Conservation (phyloP, 2,797 vertebrate genomes). For the Myiotriccus ornatus region DNA sequence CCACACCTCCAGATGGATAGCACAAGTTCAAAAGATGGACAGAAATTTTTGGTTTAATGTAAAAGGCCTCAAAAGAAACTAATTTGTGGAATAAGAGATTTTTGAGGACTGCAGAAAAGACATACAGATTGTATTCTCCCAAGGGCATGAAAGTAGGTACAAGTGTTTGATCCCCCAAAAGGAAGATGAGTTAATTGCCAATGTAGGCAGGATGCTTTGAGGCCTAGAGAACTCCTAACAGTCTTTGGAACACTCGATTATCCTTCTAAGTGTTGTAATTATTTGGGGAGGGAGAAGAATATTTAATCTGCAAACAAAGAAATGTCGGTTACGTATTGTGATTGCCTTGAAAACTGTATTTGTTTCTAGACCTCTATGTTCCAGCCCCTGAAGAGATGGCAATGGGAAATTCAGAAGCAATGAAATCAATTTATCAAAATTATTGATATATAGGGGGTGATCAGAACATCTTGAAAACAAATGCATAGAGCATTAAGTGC, state of each 20-base stretch:
- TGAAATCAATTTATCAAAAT: background rate
- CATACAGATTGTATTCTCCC: background rate
- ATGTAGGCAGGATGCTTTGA: background rate
- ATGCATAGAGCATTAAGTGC: background rate
- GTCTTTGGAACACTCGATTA: background rate
- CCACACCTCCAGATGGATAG: background rate
- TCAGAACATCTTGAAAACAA: conserved; percentile 15
- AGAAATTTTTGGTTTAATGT: background rate
- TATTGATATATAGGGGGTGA: background rate
- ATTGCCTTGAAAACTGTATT: background rate
- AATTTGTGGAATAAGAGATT: background rate
- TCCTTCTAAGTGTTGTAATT: background rate
- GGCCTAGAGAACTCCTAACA: background rate
- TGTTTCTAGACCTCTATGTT: background rate
- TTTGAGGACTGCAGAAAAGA: background rate
- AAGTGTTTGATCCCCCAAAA: background rate
- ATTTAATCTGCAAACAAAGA: background rate
- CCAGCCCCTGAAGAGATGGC: background rate
- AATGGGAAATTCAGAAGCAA: background rate
- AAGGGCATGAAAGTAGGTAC: background rate
- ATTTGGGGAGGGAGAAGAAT: background rate
- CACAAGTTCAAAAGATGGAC: background rate
- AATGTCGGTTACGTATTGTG: background rate
- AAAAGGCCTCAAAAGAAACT: background rate
- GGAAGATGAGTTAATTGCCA: background rate